A percentile compares a stretch with the other conserved stretches of the same genome.
Evolutionary conservation across 2,888 invertebrate species (phyloP).

Genomic region (Drosophila nigritarsus): DNA sequence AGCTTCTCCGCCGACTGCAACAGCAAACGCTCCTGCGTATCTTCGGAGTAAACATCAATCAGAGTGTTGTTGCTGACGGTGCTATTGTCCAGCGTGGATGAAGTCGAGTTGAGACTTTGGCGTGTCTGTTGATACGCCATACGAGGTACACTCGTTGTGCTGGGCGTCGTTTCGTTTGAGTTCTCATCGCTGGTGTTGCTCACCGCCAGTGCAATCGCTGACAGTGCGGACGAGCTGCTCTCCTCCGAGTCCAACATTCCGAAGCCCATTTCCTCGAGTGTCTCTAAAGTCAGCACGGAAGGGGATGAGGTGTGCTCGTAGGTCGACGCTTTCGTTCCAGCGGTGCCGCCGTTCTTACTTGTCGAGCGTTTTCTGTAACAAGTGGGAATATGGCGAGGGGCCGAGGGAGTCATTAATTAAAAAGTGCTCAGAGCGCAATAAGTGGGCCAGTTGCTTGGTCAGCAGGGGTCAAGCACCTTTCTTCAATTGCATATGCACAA

Average conservation of each 20-base stretch:
- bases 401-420: conserved; percentile 20
- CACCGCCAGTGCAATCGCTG: conserved; percentile 76
- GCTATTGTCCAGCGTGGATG: conserved; percentile 68
- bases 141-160: conserved; percentile 70
- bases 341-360: conserved; percentile 51
- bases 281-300: conserved; percentile 64
- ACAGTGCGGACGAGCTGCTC: conserved; percentile 82
- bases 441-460: conserved; percentile 46
- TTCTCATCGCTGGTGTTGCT: conserved; percentile 81
- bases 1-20: conserved; percentile 53
- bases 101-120: conserved; percentile 53
- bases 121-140: conserved; percentile 74
- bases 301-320: conserved; percentile 73
- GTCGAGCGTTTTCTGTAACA: conserved; percentile 79
- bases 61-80: conserved; percentile 62
- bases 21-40: conserved; percentile 54
- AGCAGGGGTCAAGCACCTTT: conserved; percentile 74
- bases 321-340: conserved; percentile 66
- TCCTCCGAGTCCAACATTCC: conserved; percentile 87
- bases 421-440: conserved; percentile 42
- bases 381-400: neutral
- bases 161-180: conserved; percentile 83
- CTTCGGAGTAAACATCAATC: conserved; percentile 62
- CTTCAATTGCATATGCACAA: conserved; percentile 48
- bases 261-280: conserved; percentile 87